A percentile compares a stretch with the other conserved stretches of the same genome.
These are phyloP conservation scores for Platycercus adscitus DNA, from an alignment of 2,113 vertebrate genomes.

Conservation along the genomic window DNA sequence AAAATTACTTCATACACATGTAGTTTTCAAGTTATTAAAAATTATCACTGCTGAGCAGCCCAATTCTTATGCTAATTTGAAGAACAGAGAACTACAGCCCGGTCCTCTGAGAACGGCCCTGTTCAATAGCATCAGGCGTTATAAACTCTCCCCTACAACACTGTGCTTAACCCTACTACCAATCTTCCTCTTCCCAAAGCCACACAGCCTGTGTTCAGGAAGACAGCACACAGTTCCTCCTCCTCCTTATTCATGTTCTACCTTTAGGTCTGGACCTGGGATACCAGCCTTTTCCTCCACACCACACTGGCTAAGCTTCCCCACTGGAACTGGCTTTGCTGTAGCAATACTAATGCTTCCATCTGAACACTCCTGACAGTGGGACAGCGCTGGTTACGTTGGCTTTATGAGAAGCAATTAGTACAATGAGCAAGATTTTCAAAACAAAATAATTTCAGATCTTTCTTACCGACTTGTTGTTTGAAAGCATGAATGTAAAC, in stretches of 20 bases:
- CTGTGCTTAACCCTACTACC: background rate
- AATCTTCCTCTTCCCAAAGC: background rate
- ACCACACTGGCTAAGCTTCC: background rate
- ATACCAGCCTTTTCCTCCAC: background rate
- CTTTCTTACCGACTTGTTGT: constrained; percentile 95
- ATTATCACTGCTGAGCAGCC: background rate
- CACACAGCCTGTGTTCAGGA: background rate
- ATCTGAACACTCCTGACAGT: background rate
- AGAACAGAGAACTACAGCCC: background rate
- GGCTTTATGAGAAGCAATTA: background rate
- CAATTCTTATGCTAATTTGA: background rate
- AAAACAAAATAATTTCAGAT: background rate
- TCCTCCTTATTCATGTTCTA: background rate
- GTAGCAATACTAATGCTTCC: background rate
- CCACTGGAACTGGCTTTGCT: background rate
- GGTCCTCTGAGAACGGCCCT: background rate
- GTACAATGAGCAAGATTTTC: background rate
- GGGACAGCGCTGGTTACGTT: background rate
- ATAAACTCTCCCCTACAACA: background rate
- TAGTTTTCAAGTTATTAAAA: background rate
- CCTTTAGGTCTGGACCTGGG: background rate
- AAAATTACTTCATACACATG: background rate
- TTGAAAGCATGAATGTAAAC: constrained; percentile 98
- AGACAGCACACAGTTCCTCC: background rate
- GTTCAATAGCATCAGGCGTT: background rate